These are phyloP conservation scores for Lomographa bimaculata DNA, from an alignment of 2,888 invertebrate species.

Conservation along the genomic window DNA sequence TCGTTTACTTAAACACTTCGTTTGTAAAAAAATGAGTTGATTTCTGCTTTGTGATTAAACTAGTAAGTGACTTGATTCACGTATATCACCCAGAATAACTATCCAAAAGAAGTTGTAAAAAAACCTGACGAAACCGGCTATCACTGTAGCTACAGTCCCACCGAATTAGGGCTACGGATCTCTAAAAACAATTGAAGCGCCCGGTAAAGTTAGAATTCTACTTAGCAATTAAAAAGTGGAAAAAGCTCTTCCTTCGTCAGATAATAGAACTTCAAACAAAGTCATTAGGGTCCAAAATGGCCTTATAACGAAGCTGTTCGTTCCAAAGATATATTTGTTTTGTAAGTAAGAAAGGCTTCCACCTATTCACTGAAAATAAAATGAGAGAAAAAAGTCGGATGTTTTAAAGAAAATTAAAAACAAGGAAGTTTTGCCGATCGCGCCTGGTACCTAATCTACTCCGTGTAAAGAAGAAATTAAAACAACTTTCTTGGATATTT, in stretches of 20 bases:
- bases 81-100: neutral
- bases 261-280: slow-evolving; percentile 56
- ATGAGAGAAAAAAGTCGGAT: slow-evolving; percentile 70
- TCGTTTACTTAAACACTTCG: too few species aligned
- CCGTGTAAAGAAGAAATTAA: slow-evolving; percentile 82
- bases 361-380: slow-evolving; percentile 77
- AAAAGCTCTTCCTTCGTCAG: slow-evolving; percentile 49
- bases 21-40: too few species aligned
- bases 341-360: slow-evolving; percentile 75
- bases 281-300: slow-evolving; percentile 58
- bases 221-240: slow-evolving; percentile 70
- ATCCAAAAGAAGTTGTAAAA: slow-evolving; percentile 6
- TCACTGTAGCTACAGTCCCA: slow-evolving; percentile 19
- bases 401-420: slow-evolving; percentile 83
- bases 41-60: too few species aligned
- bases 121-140: slow-evolving; percentile 9
- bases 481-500: slow-evolving; percentile 82
- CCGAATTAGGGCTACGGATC: slow-evolving; percentile 40
- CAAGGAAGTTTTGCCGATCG: slow-evolving; percentile 79
- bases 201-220: slow-evolving; percentile 55
- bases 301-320: slow-evolving; percentile 44
- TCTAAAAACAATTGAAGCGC: slow-evolving; percentile 52
- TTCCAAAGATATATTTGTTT: slow-evolving; percentile 67
- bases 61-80: too few species aligned
- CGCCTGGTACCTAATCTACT: slow-evolving; percentile 74